Base-by-base conservation (phyloP, 2,888 invertebrate species). In the Microctonus hyperodae region DNA sequence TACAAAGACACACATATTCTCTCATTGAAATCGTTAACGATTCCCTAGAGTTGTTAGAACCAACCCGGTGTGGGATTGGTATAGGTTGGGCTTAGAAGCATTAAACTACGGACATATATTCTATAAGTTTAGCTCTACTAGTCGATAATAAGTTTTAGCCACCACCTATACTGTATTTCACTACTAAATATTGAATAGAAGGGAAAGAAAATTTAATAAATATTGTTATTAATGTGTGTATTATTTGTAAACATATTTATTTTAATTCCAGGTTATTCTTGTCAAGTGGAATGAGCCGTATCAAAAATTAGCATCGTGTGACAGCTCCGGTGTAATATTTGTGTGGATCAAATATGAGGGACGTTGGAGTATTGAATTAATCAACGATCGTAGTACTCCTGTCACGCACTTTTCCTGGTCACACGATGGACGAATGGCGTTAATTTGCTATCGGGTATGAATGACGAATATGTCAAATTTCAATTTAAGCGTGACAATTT, bases 271-370 rank as follows among this genome's bases (percentile, higher is more conserved):
- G 96, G 94, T 96, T 67, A 95, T 94, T 74, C 87, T 98, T 67
- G 98, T 98, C 37, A 95, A 96, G 86, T 98, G 98, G 98, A 98
- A 98, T 86, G 96, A 96, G 83, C 96, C 97, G 0, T 98, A 97
- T 84, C 97, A 97, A 86, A 98, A 98, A 85, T 86, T 98, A 75
- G 98, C 98, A 6, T 97, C 97, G 5, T 98, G 98, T 85, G 98
- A 98, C 87, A 94, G 94, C 79, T 95, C 95, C 1, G 98, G 98
- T 1, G 96, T 98, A 67, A 98, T 98, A 82, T 98, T 98, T 85
- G 98, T 99, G 28, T 99, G 98, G 98, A 97, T 98, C 80, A 97
- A 98, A 84, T 98, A 98, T 85, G 98, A 99, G 83, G 98, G 97
- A 50, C 90, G 98, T 53, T 99, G 98, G 98, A 97, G 97, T 75